These are phyloP conservation scores for Drosophila anceps DNA, from an alignment of 2,888 invertebrate species.

Conservation along the genomic window DNA sequence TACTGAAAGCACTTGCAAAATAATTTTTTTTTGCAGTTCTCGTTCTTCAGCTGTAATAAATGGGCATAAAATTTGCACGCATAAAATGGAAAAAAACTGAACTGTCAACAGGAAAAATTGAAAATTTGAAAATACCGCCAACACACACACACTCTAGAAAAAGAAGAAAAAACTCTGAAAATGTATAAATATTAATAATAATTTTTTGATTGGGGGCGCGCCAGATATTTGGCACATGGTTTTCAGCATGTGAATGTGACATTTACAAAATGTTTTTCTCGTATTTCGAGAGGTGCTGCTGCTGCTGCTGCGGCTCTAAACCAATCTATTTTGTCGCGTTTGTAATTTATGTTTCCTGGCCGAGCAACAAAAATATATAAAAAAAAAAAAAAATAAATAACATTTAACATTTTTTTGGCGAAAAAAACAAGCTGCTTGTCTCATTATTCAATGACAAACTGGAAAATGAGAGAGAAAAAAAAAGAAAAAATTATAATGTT, in stretches of 20 bases:
- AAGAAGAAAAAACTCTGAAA: not conserved
- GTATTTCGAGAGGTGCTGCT: conserved; percentile 41
- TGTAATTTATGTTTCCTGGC: conserved; percentile 81
- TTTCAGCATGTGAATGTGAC: conserved; percentile 77
- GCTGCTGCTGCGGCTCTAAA: conserved; percentile 29
- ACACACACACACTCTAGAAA: conserved; percentile 17
- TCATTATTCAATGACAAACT: conserved; percentile 79
- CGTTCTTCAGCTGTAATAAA: conserved; percentile 46
- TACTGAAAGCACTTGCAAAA: conserved; percentile 46
- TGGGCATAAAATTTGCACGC: conserved; percentile 67
- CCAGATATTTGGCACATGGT: conserved; percentile 69
- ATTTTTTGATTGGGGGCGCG: conserved; percentile 59
- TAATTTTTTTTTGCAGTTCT: conserved; percentile 31
- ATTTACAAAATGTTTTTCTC: conserved; percentile 73
- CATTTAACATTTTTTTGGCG: conserved; percentile 28
- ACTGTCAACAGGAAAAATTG: conserved; percentile 52
- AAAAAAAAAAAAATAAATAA: conserved; percentile 12
- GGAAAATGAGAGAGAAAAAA: conserved; percentile 10
- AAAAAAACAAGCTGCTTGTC: conserved; percentile 52
- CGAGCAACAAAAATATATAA: not conserved
- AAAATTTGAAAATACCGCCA: conserved; percentile 46
- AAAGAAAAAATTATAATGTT: conserved; percentile 41
- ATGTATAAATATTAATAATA: conserved; percentile 45
- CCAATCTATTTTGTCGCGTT: conserved; percentile 58
- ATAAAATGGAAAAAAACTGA: conserved; percentile 23